Base-by-base conservation (phyloP, 2,797 vertebrate species). In the Heliangelus exortis region DNA sequence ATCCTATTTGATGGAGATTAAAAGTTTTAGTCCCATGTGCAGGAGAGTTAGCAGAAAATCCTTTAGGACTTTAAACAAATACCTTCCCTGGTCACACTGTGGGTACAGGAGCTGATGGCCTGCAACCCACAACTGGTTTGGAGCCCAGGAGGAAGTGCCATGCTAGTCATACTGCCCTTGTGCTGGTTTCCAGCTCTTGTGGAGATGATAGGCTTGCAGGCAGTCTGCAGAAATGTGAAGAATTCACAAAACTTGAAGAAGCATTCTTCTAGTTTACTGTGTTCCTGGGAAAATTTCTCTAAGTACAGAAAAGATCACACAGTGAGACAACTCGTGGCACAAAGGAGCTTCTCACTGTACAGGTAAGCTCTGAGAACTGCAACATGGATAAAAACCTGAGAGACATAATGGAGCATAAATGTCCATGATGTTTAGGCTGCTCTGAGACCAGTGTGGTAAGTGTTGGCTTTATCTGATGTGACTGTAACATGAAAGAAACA, bases 71-170 rank as follows among this genome's bases (percentile, higher is more conserved):
- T 9, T 84, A 55, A 84, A 67, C 10, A 55, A 63, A 34, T 28
- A 65, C 7, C 7, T 92, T 34, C 87, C 84, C 22, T 61, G 18
- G 12, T 54, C 43, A 59, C 26, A 47, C 14, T 88, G n/a, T 82
- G 59, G 21, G 4, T 41, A 31, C 17, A 54, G 21, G 13, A 82
- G 10, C 16, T 65, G 61, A 26, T 78, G 23, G 43, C 16, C 26
- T 72, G 34, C 51, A 57, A 80, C 13, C 6, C 22, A 14, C n/a
- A 33, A n/a, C 9, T 68, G 15, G 15, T 29, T 75, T 78, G 54
- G 41, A 6, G 10, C 33, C 65, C 0, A 1, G 36, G 36, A 92
- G 13, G 22, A 76, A 74, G 9, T 9, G 51, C 13, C 4, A 0
- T 28, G 8, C 31, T 33, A 17, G 10, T 63, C 28, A 65, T 48